Base-by-base conservation (phyloP, 1,140 invertebrate genomes). In the Cheumatopsyche charites region DNA sequence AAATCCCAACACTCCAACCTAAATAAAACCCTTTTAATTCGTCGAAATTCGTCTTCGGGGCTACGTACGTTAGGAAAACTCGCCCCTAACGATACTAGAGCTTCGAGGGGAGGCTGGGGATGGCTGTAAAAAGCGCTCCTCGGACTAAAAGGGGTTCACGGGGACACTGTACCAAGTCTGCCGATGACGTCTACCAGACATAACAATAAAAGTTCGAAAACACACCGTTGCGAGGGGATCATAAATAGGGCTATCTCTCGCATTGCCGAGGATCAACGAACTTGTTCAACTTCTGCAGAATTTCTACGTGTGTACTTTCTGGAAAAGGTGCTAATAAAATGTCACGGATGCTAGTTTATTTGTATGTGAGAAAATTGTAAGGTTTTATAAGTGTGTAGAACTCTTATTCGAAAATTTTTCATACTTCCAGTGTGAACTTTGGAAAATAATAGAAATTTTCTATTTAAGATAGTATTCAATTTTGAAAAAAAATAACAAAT, bases 201-300 rank as follows among this genome's bases (percentile, higher is more conserved):
- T 70, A 70, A 70, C 52, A 70, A 70, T 70, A 70, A 70, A 70
- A 70, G 52, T 66, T 66, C n/a, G 63, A 66, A 25, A 66, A 41
- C 15, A 19, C 36, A n/a, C 29, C 17, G 62, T 23, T n/a, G 55
- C 23, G 21, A n/a, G 12, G 55, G 55, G 7, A 25, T 58, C 55
- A 58, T 58, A 58, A 58, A 58, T 58, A 58, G 21, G 11, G 23
- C 29, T 29, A 63, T 63, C 62, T 19, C 41, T 41, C 45, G 36
- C 55, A 58, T 25, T 23, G 19, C 13, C 49, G 19, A 17, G 29
- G 47, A 17, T 52, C 47, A 52, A 52, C 15, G n/a, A 52, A 52
- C 47, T 19, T 19, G n/a, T 52, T 52, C 47, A 52, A 52, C n/a
- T 15, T 17, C n/a, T n/a, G n/a, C n/a, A n/a, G n/a, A n/a, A n/a